Evolutionary conservation across 2,113 vertebrate genomes (phyloP).

Genomic region (Mola mola): DNA sequence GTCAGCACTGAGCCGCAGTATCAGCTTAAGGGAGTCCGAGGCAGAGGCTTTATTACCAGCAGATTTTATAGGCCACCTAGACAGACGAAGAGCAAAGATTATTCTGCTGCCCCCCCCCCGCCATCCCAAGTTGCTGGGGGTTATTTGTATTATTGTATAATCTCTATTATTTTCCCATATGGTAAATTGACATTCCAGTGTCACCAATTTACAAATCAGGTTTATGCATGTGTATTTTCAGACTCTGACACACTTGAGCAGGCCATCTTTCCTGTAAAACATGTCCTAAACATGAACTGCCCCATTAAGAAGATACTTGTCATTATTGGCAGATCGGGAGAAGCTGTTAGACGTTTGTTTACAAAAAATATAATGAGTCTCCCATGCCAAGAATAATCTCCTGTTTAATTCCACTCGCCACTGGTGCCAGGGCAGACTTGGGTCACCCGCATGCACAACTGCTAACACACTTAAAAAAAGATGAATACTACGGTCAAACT

Average conservation of each 20-base stretch:
- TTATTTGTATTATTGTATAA: background rate
- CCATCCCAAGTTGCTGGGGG: no score
- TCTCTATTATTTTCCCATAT: conserved; percentile 8
- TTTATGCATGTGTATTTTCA: conserved; percentile 17
- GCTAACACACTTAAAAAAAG: rapidly evolving
- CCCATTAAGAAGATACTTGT: conserved; percentile 28
- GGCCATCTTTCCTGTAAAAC: background rate
- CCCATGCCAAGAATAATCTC: conserved; percentile 59
- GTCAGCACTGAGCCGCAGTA: conserved; percentile 70
- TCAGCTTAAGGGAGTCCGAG: conserved; percentile 72
- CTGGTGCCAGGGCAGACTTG: conserved; percentile 14
- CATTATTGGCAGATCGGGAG: conserved; percentile 27
- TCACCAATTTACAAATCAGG: no score
- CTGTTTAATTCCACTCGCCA: conserved; percentile 48
- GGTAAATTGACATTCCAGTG: no score
- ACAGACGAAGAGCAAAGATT: conserved; percentile 52
- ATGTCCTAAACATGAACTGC: background rate
- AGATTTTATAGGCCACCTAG: conserved; percentile 76
- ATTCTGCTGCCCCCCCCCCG: conserved; percentile 62
- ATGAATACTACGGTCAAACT: no score
- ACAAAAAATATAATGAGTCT: conserved; percentile 43
- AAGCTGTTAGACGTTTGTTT: conserved; percentile 44
- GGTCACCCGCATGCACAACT: background rate
- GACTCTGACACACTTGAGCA: background rate
- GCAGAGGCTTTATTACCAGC: conserved; percentile 70